Percentiles rank a stretch among this genome's conserved stretches.
Evolutionary conservation across 1,140 invertebrate species (phyloP).

Genomic region (Ceratosolen solmsi): DNA sequence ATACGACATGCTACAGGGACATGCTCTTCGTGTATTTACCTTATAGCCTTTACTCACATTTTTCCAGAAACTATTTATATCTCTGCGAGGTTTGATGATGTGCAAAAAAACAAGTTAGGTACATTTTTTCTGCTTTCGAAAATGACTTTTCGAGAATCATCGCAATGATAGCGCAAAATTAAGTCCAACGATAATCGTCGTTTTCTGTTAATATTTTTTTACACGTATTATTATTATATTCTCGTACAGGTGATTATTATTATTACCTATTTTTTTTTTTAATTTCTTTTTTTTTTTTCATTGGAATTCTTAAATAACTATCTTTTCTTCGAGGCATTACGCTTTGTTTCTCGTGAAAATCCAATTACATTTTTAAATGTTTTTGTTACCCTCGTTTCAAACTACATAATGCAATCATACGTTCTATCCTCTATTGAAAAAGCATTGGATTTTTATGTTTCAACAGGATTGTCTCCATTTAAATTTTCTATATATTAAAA

Average conservation of each 20-base stretch:
- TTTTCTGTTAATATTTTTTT: neutral
- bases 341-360: no score
- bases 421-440: no score
- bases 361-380: no score
- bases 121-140: neutral
- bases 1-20: neutral
- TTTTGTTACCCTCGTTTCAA: no score
- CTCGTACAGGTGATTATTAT: neutral
- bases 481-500: no score
- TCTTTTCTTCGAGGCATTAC: no score
- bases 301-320: no score
- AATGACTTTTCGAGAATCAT: neutral
- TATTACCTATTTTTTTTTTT: no score
- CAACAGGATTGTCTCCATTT: no score
- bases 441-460: no score
- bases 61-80: conserved; percentile 11
- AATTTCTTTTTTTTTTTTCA: no score
- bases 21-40: neutral
- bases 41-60: neutral
- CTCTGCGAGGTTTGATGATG: neutral
- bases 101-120: neutral
- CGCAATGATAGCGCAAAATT: neutral
- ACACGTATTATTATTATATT: neutral
- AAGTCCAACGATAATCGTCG: neutral
- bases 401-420: no score